Evolutionary conservation across 1,140 invertebrate genomes (phyloP), one percentile per base, ranked within the genome.

Genomic region (Cydia fagiglandana): DNA sequence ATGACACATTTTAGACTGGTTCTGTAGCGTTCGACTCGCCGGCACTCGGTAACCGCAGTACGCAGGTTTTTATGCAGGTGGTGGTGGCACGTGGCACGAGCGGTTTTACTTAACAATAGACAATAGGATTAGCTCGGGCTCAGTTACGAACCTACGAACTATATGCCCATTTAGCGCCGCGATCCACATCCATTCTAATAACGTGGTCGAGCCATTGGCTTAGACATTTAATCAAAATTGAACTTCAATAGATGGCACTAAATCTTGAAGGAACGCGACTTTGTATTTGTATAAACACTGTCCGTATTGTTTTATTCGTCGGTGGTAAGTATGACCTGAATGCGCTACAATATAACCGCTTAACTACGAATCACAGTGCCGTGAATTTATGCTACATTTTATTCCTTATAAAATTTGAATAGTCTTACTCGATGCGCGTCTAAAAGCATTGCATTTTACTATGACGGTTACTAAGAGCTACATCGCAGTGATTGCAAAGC

Each of bases 281-380:
- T 53, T 53, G 13, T n/a, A 53, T n/a, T 53, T 53, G 13, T n/a
- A 53, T n/a, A n/a, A 13, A 12, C 13, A 47, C 10, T 13, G 13
- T 6, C 2, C 0, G 13, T 53, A 0, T 5, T 53, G 15, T 17
- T 53, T 53, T 17, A 53, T 17, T n/a, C 50, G 1, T n/a, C 50
- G 0, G 50, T 7, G 4, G 20, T 24, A 24, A 1, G n/a, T 61
- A 61, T 24, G 56, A 24, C 17, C 9, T 61, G 56, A 24, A 12
- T 61, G 30, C 12, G 2, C 34, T 70, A 20, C 66, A 17, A 20
- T 70, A 70, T 17, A 70, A 70, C 30, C 66, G 30, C 66, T 70
- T 41, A 70, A 38, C 34, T 70, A 70, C 66, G 34, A 70, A 70
- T 70, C 66, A 70, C 66, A 70, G 66, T 70, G 66, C 66, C 28